A percentile compares a stretch with the other conserved stretches of the same genome.
Conservation (phyloP, 2,888 invertebrate genomes). For the Pemphredon lugubris region DNA sequence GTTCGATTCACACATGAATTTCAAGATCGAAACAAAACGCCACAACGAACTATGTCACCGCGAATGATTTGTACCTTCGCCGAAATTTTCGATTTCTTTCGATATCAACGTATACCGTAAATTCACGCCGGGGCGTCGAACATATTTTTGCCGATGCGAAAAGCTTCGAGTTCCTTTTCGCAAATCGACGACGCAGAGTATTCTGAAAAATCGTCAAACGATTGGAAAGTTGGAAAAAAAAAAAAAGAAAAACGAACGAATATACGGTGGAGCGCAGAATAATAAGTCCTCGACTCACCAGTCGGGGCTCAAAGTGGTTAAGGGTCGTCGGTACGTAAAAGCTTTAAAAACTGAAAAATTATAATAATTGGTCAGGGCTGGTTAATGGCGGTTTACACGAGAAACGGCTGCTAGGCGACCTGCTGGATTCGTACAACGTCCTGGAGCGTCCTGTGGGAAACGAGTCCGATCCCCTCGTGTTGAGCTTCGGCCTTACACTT, state of each 20-base stretch:
- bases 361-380: slow-evolving; percentile 79
- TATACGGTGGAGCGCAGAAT: slow-evolving; percentile 27
- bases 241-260: not conserved
- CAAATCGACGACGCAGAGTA: no score
- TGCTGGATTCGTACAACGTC: slow-evolving; percentile 96
- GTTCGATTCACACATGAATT: no score
- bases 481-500: slow-evolving; percentile 97
- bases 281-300: not conserved
- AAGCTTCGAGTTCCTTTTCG: no score
- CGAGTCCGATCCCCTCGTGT: slow-evolving; percentile 96
- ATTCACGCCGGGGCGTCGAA: no score
- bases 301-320: slow-evolving; percentile 38
- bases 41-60: no score
- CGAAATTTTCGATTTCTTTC: not conserved
- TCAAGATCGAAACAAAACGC: no score
- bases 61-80: no score
- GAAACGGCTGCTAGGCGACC: slow-evolving; percentile 94
- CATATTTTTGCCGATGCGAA: no score
- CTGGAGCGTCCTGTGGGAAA: slow-evolving; percentile 97
- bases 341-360: slow-evolving; percentile 72
- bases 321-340: slow-evolving; percentile 16
- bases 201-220: no score
- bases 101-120: no score
- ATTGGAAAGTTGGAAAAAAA: no score
- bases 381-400: slow-evolving; percentile 94